These are phyloP conservation scores for Pterostichus madidus DNA, from an alignment of 2,888 invertebrate species.

Conservation along the genomic window DNA sequence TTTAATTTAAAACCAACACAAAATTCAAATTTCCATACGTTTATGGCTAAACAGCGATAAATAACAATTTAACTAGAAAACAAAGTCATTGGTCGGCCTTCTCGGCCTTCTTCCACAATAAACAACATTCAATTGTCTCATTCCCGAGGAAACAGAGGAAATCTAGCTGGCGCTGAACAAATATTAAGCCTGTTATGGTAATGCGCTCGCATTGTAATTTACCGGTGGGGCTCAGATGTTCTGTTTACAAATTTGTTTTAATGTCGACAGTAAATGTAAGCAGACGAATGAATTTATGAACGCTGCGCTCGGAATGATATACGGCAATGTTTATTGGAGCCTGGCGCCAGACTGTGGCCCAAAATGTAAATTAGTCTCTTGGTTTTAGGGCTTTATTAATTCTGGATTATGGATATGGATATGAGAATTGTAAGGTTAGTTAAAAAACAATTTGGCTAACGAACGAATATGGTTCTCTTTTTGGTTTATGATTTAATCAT, in stretches of 20 bases:
- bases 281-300: conserved; percentile 73
- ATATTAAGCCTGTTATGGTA: conserved; percentile 64
- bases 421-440: conserved; percentile 42
- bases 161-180: conserved; percentile 50
- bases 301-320: conserved; percentile 68
- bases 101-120: conserved; percentile 28
- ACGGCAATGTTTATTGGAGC: conserved; percentile 71
- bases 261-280: conserved; percentile 73
- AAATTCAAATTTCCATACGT: conserved; percentile 50
- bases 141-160: conserved; percentile 21
- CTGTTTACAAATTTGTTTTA: conserved; percentile 74
- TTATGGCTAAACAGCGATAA: conserved; percentile 54
- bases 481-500: conserved; percentile 45
- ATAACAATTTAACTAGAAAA: conserved; percentile 62
- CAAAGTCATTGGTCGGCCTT: conserved; percentile 32
- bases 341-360: conserved; percentile 70
- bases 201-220: conserved; percentile 70
- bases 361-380: conserved; percentile 48
- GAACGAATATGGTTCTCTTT: conserved; percentile 36
- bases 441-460: conserved; percentile 61
- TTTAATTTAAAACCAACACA: conserved; percentile 65
- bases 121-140: conserved; percentile 64
- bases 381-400: conserved; percentile 61
- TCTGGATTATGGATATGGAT: conserved; percentile 52
- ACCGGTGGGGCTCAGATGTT: conserved; percentile 69